Base-by-base conservation (phyloP, 2,797 vertebrate species). In the Spea hammondii region DNA sequence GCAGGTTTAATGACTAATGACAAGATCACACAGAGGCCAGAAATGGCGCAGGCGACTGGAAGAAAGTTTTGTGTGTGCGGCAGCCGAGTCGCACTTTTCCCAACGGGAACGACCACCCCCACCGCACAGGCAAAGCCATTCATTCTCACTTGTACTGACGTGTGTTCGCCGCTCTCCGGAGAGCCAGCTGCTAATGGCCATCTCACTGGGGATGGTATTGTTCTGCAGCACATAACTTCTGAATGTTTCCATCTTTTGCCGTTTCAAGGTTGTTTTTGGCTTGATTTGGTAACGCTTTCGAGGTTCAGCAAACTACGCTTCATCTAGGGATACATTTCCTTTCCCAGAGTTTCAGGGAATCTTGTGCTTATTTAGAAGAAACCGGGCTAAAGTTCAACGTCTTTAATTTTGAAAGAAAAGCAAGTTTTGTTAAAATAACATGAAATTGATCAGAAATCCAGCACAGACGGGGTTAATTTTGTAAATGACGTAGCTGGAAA, bases 81-180 rank as follows among this genome's bases (percentile, higher is more conserved):
- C 65, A 48, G 79, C 49, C 69, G 64, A 74, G 60, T 82, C 54
- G 57, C 72, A 65, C 59, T 17, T 64, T 82, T 70, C 79, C 79
- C 77, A 77, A 72, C 73, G 79, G 55, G 53, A 55, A 49, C 49
- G 79, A 82, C 79, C 79, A 82, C 79, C 79, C 79, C 79, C 79
- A 65, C 75, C 49, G 74, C 79, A 73, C n/a, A 73, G 70, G 60
- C 53, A 77, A 82, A 67, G 79, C 75, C 72, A 82, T 82, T 70
- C 79, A 82, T 82, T 74, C 79, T 82, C 79, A 73, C 79, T 82
- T 77, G 75, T 82, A 77, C 70, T 13, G 75, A 17, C 79, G 77
- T 82, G 79, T 82, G 74, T 82, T 55, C 53, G 5, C 5, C 8
- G 11, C 64, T 77, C 75, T 82, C 79, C 79, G 17, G 70, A 82